These are phyloP conservation scores for Esperia sulphurella DNA, from an alignment of 2,888 invertebrate genomes.

Conservation along the genomic window DNA sequence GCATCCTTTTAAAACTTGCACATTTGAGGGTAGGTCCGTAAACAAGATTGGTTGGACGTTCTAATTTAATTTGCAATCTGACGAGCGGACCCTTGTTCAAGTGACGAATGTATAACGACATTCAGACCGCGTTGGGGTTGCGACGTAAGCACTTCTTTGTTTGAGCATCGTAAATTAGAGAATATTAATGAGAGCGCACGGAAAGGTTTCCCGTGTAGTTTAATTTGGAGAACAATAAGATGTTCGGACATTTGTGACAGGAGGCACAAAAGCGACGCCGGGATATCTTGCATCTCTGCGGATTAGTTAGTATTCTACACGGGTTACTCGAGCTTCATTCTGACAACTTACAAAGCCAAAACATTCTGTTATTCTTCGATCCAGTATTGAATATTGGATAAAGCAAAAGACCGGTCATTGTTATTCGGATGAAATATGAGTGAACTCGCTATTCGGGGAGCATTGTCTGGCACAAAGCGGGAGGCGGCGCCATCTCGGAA, in stretches of 20 bases:
- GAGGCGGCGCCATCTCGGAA: slow-evolving; percentile 30
- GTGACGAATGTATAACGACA: slow-evolving; percentile 56
- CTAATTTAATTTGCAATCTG: slow-evolving; percentile 67
- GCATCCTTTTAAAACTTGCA: slow-evolving; percentile 62
- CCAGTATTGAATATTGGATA: slow-evolving; percentile 52
- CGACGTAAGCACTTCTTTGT: slow-evolving; percentile 42
- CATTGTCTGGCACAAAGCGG: slow-evolving; percentile 61
- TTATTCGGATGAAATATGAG: slow-evolving; percentile 65
- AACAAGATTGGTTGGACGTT: slow-evolving; percentile 51
- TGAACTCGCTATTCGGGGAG: slow-evolving; percentile 47
- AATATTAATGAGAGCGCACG: slow-evolving; percentile 49
- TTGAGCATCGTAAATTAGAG: slow-evolving; percentile 49
- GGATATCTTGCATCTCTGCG: background rate
- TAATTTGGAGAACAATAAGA: slow-evolving; percentile 21
- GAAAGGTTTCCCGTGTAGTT: slow-evolving; percentile 46
- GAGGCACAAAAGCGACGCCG: background rate
- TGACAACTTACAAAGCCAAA: slow-evolving; percentile 16
- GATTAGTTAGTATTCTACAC: slow-evolving; percentile 5
- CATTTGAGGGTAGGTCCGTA: slow-evolving; percentile 56
- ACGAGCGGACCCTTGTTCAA: slow-evolving; percentile 51
- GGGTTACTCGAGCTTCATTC: slow-evolving; percentile 1
- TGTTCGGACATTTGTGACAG: background rate
- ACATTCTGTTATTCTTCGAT: slow-evolving; percentile 41
- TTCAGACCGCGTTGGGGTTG: slow-evolving; percentile 35
- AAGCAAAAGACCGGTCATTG: slow-evolving; percentile 57